Percentiles rank a stretch among this genome's conserved stretches.
These are phyloP conservation scores for Trachelus troglodyta DNA, from an alignment of 2,888 invertebrate genomes.

Conservation along the genomic window DNA sequence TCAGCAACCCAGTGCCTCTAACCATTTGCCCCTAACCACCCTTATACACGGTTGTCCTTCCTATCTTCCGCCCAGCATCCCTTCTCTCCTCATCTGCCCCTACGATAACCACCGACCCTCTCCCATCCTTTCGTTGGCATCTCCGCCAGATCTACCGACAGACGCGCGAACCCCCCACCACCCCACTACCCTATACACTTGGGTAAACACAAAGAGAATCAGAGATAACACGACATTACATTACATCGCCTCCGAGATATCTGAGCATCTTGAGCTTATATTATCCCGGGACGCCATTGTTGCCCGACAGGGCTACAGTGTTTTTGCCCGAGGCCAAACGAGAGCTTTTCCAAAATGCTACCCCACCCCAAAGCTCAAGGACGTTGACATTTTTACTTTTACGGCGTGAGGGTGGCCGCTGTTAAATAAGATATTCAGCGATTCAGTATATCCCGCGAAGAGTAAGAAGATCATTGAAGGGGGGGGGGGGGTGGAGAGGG, in stretches of 20 bases:
- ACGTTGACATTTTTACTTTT: background rate
- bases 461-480: background rate
- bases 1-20: background rate
- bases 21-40: background rate
- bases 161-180: background rate
- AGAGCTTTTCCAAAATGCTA: background rate
- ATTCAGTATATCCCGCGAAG: background rate
- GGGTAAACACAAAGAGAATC: slow-evolving; percentile 28
- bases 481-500: too few relatives aligned
- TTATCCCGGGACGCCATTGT: background rate
- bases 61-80: background rate
- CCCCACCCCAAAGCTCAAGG: background rate
- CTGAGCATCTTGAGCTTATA: slow-evolving; percentile 3
- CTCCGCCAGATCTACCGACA: background rate
- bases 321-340: background rate
- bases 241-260: slow-evolving; percentile 18
- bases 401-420: background rate
- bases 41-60: background rate
- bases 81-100: background rate
- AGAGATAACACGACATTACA: slow-evolving; percentile 27
- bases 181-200: slow-evolving; percentile 10
- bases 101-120: background rate
- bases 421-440: background rate
- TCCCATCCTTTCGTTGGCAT: background rate
- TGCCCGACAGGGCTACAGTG: background rate